Percentiles rank a stretch among this genome's conserved stretches.
Conservation (phyloP, 2,797 vertebrate genomes). For the Malurus leucopterus region DNA sequence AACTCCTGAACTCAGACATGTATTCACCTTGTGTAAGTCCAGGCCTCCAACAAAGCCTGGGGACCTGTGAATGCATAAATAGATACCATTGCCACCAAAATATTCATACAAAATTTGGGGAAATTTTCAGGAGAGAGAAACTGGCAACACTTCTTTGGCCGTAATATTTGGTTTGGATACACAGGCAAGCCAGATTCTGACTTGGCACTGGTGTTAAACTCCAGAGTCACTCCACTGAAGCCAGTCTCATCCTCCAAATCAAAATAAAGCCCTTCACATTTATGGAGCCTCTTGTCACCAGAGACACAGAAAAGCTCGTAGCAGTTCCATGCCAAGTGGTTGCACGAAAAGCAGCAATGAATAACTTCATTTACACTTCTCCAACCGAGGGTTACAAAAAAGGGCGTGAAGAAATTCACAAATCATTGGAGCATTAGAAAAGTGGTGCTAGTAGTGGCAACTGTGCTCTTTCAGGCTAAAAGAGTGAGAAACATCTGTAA, state of each 20-base stretch:
- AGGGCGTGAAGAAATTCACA: conserved; percentile 1
- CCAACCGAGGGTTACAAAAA: background rate
- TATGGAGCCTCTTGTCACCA: background rate
- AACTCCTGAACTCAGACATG: background rate
- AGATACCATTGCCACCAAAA: background rate
- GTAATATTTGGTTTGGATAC: background rate
- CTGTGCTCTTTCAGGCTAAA: background rate
- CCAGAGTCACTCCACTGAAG: background rate
- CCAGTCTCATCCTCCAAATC: background rate
- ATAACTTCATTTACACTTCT: conserved; percentile 15
- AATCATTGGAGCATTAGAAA: background rate
- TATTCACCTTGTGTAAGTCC: background rate
- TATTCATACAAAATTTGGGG: background rate
- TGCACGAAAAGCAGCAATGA: background rate
- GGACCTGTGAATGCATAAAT: background rate
- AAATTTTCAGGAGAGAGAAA: background rate
- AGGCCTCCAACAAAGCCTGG: background rate
- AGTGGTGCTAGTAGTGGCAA: background rate
- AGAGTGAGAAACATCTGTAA: conserved; percentile 30
- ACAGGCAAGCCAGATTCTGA: background rate
- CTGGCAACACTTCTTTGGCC: background rate
- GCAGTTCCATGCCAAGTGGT: background rate
- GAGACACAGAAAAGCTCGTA: background rate
- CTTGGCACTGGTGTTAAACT: background rate
- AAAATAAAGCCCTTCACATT: background rate